Evolutionary conservation across 2,797 vertebrate species (phyloP).

Genomic region (Setipinna tenuifilis): DNA sequence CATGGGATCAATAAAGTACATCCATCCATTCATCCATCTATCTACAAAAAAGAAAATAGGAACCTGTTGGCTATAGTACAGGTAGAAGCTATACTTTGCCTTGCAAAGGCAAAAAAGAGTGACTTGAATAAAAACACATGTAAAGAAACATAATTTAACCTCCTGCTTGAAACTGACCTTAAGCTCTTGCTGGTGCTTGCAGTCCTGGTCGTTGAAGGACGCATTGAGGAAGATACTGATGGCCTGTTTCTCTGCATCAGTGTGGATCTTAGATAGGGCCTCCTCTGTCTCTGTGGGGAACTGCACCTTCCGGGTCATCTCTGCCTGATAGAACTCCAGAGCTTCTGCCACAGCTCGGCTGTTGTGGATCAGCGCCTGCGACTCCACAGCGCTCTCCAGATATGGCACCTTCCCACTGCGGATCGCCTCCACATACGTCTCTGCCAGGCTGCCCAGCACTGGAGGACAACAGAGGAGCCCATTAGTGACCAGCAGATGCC

Average conservation of each 20-base stretch:
- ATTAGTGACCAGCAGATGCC: background rate
- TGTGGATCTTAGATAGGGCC: conserved; percentile 63
- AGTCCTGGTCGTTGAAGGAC: conserved; percentile 58
- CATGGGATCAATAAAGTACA: no score
- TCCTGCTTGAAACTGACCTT: conserved; percentile 17
- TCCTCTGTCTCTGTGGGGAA: conserved; percentile 53
- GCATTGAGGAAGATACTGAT: conserved; percentile 52
- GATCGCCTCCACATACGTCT: conserved; percentile 64
- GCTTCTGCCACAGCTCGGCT: conserved; percentile 46
- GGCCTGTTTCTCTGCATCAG: conserved; percentile 50
- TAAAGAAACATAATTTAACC: no score
- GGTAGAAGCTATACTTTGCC: no score
- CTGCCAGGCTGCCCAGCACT: conserved; percentile 65
- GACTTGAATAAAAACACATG: no score
- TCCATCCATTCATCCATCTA: no score
- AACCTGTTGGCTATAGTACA: no score
- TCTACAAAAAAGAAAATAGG: no score
- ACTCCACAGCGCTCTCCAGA: conserved; percentile 63
- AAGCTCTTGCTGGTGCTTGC: conserved; percentile 47
- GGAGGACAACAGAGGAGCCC: background rate
- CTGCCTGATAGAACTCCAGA: conserved; percentile 49
- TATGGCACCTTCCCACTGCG: conserved; percentile 63
- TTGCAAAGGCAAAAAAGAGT: no score
- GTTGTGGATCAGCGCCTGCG: conserved; percentile 64
- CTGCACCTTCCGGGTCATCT: conserved; percentile 39